Conservation (phyloP, 2,797 vertebrate genomes). For the Bovichtus variegatus region DNA sequence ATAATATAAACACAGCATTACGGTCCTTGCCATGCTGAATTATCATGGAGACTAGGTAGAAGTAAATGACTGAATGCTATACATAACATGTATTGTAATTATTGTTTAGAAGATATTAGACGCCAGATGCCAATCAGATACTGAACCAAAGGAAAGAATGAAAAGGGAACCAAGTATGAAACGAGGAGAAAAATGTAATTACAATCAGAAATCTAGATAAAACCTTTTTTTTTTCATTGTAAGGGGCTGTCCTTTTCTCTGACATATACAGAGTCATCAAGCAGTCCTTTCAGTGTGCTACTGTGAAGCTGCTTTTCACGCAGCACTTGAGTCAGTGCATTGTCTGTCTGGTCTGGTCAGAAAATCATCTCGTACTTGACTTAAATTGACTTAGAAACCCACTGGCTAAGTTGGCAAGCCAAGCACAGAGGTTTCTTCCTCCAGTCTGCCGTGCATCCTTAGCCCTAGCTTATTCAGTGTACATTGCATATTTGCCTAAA, state of each 20-base stretch:
- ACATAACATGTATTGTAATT: background rate
- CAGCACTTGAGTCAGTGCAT: slow-evolving; percentile 34
- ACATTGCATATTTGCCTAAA: slow-evolving; percentile 37
- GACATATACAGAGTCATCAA: slow-evolving; percentile 25
- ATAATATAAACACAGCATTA: slow-evolving; percentile 50
- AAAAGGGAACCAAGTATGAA: slow-evolving; percentile 5
- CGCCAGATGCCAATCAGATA: slow-evolving; percentile 16
- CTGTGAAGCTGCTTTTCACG: slow-evolving; percentile 46
- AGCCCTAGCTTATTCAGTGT: slow-evolving; percentile 15
- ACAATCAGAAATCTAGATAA: slow-evolving; percentile 12
- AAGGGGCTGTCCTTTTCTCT: slow-evolving; percentile 11
- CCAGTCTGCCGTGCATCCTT: slow-evolving; percentile 29
- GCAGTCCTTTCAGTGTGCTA: slow-evolving; percentile 13
- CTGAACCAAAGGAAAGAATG: slow-evolving; percentile 8
- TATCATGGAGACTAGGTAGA: background rate
- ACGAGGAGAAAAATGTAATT: slow-evolving; percentile 14
- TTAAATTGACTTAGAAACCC: slow-evolving; percentile 45
- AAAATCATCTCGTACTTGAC: slow-evolving; percentile 30
- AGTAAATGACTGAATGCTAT: slow-evolving; percentile 8
- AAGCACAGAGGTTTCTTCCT: slow-evolving; percentile 22
- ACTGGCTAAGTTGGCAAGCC: slow-evolving; percentile 19
- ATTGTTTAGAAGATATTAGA: background rate
- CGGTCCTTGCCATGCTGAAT: slow-evolving; percentile 43
- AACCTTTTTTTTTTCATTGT: slow-evolving; percentile 17
- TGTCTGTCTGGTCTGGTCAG: slow-evolving; percentile 29